phyloP scores from a whole-genome alignment of 2,113 vertebrate genomes.

The Pyrgilauda ruficollis region DNA sequence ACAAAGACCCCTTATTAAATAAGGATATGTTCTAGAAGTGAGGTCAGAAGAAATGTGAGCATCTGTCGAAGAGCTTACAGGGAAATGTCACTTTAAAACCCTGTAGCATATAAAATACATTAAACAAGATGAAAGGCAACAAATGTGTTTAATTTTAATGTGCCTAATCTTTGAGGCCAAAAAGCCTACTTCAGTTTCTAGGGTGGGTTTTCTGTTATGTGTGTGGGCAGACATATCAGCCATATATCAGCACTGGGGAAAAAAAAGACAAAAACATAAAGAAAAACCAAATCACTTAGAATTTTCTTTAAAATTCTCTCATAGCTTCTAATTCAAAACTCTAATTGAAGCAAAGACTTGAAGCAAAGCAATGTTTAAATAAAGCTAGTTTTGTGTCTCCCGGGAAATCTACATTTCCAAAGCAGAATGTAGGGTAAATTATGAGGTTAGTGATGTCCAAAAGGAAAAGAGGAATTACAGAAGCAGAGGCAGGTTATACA shows the following conservation, averaged over 20 bases:
- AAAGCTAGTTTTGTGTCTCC: background rate
- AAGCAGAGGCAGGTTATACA: background rate
- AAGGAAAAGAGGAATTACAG: background rate
- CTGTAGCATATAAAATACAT: background rate
- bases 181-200: background rate
- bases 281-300: background rate
- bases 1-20: background rate
- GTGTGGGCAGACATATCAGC: background rate
- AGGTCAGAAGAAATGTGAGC: background rate
- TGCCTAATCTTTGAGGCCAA: background rate
- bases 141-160: background rate
- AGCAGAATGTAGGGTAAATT: background rate
- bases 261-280: background rate
- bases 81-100: background rate
- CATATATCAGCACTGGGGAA: background rate
- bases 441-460: background rate
- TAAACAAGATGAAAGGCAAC: background rate
- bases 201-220: background rate
- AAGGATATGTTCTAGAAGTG: background rate
- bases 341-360: background rate
- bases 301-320: background rate
- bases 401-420: background rate
- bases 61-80: background rate
- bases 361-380: no score
- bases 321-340: background rate